phyloP scores from a whole-genome alignment of 92 coral and sea anemone species.

The Epizoanthus ramosus region DNA sequence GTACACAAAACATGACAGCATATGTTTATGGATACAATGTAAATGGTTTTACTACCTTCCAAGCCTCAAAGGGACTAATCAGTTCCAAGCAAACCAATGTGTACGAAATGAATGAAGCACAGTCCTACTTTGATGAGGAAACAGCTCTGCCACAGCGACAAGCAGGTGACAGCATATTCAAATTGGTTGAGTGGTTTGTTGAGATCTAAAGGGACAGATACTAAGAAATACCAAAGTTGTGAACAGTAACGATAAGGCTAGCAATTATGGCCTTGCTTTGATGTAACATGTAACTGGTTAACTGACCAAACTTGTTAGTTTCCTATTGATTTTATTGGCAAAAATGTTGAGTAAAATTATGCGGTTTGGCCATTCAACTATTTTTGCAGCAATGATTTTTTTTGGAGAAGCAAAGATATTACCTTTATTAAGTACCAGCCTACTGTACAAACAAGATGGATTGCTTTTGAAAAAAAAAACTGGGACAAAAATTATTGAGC shows the following conservation, averaged over 20 bases:
- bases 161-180: constrained; percentile 34
- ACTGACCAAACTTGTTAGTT: too few species aligned
- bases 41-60: constrained; percentile 48
- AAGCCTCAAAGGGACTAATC: constrained; percentile 40
- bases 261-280: neutral
- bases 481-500: too few species aligned
- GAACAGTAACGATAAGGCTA: neutral
- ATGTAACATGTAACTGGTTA: neutral
- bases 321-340: too few species aligned
- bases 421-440: too few species aligned
- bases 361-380: too few species aligned
- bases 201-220: constrained; percentile 29
- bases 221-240: constrained; percentile 9
- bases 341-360: too few species aligned
- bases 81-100: constrained; percentile 57
- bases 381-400: too few species aligned
- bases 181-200: constrained; percentile 50
- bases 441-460: too few species aligned
- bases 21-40: constrained; percentile 58
- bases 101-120: constrained; percentile 52
- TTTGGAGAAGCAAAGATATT: too few species aligned
- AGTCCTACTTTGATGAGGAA: constrained; percentile 34
- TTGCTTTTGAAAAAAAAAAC: too few species aligned
- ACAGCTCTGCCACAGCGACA: constrained; percentile 39
- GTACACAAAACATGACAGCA: constrained; percentile 65